A percentile compares a stretch with the other conserved stretches of the same genome.
Evolutionary conservation across 2,888 invertebrate genomes (phyloP).

Genomic region (Pimpla rufipes): DNA sequence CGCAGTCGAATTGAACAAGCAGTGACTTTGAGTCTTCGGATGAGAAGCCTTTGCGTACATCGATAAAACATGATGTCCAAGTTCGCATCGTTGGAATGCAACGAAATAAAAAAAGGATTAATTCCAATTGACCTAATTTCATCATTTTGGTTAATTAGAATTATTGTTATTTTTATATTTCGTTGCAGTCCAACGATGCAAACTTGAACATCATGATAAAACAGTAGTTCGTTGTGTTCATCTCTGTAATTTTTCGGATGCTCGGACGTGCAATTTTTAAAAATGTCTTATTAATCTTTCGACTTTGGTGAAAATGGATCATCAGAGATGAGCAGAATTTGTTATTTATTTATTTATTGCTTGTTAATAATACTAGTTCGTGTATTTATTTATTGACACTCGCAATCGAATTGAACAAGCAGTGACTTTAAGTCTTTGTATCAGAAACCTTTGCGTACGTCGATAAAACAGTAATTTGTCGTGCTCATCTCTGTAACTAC

Average conservation of each 20-base stretch:
- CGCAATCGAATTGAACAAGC: background rate
- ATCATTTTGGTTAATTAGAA: too few species aligned
- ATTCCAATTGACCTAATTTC: too few species aligned
- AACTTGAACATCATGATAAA: too few species aligned
- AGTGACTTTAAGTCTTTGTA: background rate
- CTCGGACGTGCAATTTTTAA: background rate
- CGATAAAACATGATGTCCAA: too few species aligned
- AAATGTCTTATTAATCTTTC: background rate
- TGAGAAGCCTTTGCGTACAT: background rate
- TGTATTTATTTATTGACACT: too few species aligned
- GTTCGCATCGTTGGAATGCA: too few species aligned
- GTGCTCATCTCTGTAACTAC: slow-evolving; percentile 1
- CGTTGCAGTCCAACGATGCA: too few species aligned
- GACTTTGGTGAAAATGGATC: background rate
- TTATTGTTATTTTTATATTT: too few species aligned
- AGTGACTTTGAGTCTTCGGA: background rate
- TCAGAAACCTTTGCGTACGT: background rate
- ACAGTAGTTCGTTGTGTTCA: background rate
- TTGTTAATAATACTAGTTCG: too few species aligned
- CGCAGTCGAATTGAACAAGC: background rate
- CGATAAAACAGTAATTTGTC: background rate
- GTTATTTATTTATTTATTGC: background rate
- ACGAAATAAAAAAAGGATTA: too few species aligned
- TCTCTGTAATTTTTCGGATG: background rate
- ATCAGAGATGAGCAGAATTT: background rate